Evolutionary conservation across 2,797 vertebrate species (phyloP).

Genomic region (Chelidonichthys spinosus): DNA sequence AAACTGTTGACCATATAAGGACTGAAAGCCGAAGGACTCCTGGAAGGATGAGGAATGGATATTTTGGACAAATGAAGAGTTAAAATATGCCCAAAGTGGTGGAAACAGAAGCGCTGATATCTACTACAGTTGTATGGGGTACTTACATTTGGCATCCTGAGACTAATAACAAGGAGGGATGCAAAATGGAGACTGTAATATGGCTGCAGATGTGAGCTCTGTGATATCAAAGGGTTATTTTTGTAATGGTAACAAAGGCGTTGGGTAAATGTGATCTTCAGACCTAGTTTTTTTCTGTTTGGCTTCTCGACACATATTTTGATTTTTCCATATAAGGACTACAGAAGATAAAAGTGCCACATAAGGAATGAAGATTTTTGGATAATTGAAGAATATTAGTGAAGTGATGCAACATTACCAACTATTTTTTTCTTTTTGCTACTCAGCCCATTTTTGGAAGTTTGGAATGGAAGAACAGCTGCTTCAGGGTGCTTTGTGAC

Average conservation of each 20-base stretch:
- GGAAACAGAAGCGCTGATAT: slow-evolving; percentile 26
- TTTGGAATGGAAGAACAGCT: slow-evolving; percentile 9
- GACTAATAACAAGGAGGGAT: slow-evolving; percentile 15
- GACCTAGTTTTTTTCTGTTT: slow-evolving; percentile 30
- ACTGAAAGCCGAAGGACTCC: slow-evolving; percentile 34
- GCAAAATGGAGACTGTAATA: background rate
- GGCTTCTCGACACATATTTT: slow-evolving; percentile 17
- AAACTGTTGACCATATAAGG: slow-evolving; percentile 40
- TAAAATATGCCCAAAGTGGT: slow-evolving; percentile 6
- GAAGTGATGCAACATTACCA: slow-evolving; percentile 21
- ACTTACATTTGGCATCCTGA: slow-evolving; percentile 20
- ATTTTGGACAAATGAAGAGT: slow-evolving; percentile 33
- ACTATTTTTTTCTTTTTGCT: slow-evolving; percentile 32
- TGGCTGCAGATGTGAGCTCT: slow-evolving; percentile 18
- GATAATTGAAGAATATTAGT: slow-evolving; percentile 18
- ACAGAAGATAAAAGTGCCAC: slow-evolving; percentile 6
- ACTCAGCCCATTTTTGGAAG: slow-evolving; percentile 8
- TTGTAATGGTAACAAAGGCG: slow-evolving; percentile 28
- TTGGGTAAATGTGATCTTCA: background rate
- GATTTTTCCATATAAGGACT: slow-evolving; percentile 32
- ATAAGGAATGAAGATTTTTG: slow-evolving; percentile 15
- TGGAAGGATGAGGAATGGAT: background rate
- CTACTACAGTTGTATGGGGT: background rate
- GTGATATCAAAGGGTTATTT: slow-evolving; percentile 62
- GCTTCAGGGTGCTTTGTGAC: slow-evolving; percentile 14